phyloP scores from a whole-genome alignment of 2,113 vertebrate genomes.

The Corythornis vintsioides region DNA sequence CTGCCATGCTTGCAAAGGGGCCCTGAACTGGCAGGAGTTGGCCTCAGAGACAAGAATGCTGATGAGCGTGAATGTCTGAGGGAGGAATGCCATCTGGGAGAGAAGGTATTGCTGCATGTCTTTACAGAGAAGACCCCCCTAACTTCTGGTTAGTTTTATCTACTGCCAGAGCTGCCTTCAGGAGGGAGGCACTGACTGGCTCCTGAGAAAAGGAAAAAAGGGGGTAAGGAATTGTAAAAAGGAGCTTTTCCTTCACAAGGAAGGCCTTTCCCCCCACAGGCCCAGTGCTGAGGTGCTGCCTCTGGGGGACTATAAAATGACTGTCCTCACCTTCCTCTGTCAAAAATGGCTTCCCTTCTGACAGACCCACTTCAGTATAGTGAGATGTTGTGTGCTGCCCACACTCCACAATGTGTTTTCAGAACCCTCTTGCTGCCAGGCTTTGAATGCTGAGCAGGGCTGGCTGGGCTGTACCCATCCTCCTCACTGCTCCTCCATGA shows the following conservation, averaged over 20 bases:
- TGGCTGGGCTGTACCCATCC: not conserved
- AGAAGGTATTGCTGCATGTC: not conserved
- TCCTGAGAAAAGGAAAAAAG: not conserved
- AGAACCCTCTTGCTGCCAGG: not conserved
- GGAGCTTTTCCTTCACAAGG: not conserved
- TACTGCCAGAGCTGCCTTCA: not conserved
- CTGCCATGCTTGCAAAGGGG: not conserved
- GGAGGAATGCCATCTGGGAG: not conserved
- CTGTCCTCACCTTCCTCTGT: not conserved
- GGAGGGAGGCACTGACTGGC: not conserved
- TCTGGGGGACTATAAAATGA: not conserved
- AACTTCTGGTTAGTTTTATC: not conserved
- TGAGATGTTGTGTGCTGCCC: not conserved
- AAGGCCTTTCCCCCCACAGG: not conserved
- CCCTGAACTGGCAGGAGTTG: not conserved
- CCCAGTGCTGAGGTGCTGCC: not conserved
- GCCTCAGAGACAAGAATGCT: not conserved
- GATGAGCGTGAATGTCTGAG: not conserved
- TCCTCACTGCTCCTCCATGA: not conserved
- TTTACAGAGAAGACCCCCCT: not conserved
- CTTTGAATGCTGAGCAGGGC: not conserved
- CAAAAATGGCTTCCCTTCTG: not conserved
- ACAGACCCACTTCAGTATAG: not conserved
- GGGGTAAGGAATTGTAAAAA: not conserved
- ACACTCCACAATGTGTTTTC: rapidly evolving